Conservation (phyloP, 2,888 invertebrate species). For the Eristalinus aeneus region DNA sequence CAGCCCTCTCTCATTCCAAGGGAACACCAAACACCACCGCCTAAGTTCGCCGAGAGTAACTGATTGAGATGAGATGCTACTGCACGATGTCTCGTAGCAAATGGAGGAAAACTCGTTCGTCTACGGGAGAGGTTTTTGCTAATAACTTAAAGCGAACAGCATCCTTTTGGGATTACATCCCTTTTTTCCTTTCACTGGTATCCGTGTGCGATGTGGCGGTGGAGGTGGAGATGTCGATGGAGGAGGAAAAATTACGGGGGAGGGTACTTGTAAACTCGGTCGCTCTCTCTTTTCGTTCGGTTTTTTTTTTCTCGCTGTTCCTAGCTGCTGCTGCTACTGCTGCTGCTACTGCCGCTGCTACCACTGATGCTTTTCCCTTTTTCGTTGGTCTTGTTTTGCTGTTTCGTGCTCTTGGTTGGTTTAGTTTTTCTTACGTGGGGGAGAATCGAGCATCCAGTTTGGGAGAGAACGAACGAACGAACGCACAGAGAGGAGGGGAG, state of each 20-base stretch:
- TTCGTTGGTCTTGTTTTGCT: background rate
- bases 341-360: background rate
- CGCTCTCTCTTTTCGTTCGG: constrained; percentile 60
- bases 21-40: constrained; percentile 57
- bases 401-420: constrained; percentile 1
- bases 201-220: constrained; percentile 33
- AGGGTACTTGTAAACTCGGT: constrained; percentile 54
- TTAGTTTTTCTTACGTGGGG: background rate
- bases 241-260: background rate
- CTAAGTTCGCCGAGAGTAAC: constrained; percentile 67
- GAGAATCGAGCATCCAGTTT: constrained; percentile 32
- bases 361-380: background rate
- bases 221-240: constrained; percentile 13
- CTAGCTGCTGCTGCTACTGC: background rate
- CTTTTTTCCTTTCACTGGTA: constrained; percentile 64
- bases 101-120: constrained; percentile 67
- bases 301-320: background rate
- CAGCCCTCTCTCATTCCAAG: constrained; percentile 51
- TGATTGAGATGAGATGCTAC: constrained; percentile 68
- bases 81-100: constrained; percentile 69
- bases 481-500: background rate
- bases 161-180: constrained; percentile 70
- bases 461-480: constrained; percentile 16
- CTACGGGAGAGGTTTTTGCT: constrained; percentile 68
- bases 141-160: constrained; percentile 67